Evolutionary conservation across 2,113 vertebrate species (phyloP).

Genomic region (Ophthalmotilapia sp.): DNA sequence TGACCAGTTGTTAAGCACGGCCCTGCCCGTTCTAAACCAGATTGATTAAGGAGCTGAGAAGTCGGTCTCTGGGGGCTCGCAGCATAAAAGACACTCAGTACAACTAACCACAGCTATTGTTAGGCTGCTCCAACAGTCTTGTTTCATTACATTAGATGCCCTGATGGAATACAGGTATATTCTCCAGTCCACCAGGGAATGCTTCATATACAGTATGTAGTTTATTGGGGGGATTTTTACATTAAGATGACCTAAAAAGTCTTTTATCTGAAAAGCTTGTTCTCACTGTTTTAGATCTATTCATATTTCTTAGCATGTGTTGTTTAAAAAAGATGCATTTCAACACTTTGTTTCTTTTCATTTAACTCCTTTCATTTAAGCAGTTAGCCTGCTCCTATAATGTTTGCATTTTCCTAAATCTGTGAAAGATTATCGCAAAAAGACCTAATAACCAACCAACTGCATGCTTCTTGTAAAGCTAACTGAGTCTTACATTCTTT

Average conservation of each 20-base stretch:
- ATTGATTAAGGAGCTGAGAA: conserved; percentile 33
- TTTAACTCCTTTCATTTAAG: not conserved
- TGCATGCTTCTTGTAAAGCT: not conserved
- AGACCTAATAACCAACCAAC: not conserved
- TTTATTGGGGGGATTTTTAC: not conserved
- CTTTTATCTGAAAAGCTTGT: rapidly evolving
- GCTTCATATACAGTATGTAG: not conserved
- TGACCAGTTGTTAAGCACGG: conserved; percentile 13
- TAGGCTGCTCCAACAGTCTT: not conserved
- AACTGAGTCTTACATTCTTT: not conserved
- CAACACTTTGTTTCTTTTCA: not conserved
- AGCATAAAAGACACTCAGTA: not conserved
- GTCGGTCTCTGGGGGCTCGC: conserved; percentile 5
- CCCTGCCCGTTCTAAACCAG: conserved; percentile 19
- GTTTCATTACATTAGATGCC: not conserved
- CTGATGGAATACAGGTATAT: not conserved
- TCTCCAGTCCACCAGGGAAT: not conserved
- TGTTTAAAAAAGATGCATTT: not conserved
- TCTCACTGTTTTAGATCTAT: not conserved
- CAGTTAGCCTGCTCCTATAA: not conserved
- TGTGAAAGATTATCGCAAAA: not conserved
- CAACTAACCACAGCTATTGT: not conserved
- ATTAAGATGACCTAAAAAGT: not conserved
- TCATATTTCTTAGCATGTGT: not conserved
- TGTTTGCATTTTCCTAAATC: not conserved